phyloP scores from a whole-genome alignment of 1,140 invertebrate species.

The Micrasema minimum region DNA sequence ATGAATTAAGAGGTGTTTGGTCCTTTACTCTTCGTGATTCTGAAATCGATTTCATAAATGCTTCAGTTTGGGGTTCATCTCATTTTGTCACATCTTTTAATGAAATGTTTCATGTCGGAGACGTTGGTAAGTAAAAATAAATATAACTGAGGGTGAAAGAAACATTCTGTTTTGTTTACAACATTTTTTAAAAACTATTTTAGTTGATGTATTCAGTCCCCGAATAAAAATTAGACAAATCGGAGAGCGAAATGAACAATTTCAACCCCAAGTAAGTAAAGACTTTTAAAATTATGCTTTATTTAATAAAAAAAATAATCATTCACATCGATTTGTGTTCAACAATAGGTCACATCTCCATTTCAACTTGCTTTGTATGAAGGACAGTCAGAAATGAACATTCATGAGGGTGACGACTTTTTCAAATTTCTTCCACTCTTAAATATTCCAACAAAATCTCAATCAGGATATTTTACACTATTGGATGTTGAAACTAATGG shows the following conservation, averaged over 20 bases:
- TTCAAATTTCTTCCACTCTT: conserved; percentile 65
- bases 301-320: too few relatives aligned
- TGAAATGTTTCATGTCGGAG: conserved; percentile 71
- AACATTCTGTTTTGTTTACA: background rate
- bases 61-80: conserved; percentile 73
- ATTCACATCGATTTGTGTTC: background rate
- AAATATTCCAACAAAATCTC: conserved; percentile 70
- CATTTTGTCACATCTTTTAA: conserved; percentile 69
- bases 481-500: conserved; percentile 63
- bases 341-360: conserved; percentile 64
- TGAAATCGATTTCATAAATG: conserved; percentile 73
- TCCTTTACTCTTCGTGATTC: conserved; percentile 78
- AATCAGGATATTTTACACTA: conserved; percentile 65
- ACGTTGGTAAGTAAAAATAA: conserved; percentile 67
- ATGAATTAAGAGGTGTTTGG: conserved; percentile 70
- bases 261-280: conserved; percentile 68
- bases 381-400: conserved; percentile 67
- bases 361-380: conserved; percentile 72
- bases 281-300: too few relatives aligned
- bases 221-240: conserved; percentile 67
- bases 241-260: conserved; percentile 68
- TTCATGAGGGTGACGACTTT: conserved; percentile 66
- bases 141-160: background rate
- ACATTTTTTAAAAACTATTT: conserved; percentile 54
- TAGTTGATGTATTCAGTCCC: conserved; percentile 72